These are phyloP conservation scores for Lasioglossum vierecki DNA, from an alignment of 2,888 invertebrate species.

Conservation along the genomic window DNA sequence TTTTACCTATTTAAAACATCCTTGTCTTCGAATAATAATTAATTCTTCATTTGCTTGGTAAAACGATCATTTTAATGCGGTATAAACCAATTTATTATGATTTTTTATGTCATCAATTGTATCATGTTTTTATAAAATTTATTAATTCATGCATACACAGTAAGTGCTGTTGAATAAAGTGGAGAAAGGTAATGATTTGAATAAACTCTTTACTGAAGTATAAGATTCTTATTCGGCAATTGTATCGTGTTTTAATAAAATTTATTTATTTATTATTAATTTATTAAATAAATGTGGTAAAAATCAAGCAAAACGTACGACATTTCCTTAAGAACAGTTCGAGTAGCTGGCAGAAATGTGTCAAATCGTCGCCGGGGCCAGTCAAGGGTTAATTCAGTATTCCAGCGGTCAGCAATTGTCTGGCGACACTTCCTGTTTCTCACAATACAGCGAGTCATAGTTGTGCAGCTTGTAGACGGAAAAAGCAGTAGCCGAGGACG, in stretches of 20 bases:
- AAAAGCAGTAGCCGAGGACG: not conserved
- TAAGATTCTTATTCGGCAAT: not conserved
- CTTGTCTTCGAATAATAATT: no score
- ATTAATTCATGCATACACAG: no score
- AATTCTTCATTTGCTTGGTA: no score
- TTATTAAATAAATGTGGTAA: not conserved
- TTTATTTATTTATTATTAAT: no score
- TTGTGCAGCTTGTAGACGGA: not conserved
- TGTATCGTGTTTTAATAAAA: no score
- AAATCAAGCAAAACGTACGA: not conserved
- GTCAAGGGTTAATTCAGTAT: not conserved
- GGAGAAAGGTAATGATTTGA: not conserved
- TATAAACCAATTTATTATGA: no score
- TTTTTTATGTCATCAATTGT: no score
- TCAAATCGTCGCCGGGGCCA: not conserved
- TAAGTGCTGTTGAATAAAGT: no score
- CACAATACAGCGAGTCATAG: not conserved
- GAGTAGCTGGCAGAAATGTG: not conserved
- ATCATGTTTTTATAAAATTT: not conserved
- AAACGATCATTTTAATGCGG: no score
- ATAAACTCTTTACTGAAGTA: not conserved
- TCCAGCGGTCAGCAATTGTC: not conserved
- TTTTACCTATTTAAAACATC: no score
- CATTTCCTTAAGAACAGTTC: not conserved
- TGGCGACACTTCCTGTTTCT: conserved; percentile 4